Evolutionary conservation across 2,888 invertebrate species (phyloP).

Genomic region (Craniophora ligustri): DNA sequence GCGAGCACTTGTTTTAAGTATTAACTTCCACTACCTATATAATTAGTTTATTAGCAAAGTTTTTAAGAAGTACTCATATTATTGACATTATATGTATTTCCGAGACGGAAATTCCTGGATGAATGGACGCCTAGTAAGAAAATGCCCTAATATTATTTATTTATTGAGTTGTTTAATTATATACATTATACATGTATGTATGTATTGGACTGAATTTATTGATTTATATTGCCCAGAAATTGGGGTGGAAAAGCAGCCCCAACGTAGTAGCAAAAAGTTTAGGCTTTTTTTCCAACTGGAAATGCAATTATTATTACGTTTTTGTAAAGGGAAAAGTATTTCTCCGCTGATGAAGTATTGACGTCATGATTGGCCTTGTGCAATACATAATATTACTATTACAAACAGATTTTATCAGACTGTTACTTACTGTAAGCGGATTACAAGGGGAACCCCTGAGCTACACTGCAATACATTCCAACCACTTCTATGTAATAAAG

Average conservation of each 20-base stretch:
- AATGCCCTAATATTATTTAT: no score
- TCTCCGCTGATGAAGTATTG: neutral
- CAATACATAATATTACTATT: slow-evolving; percentile 25
- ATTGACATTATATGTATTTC: no score
- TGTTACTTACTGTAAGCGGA: slow-evolving; percentile 18
- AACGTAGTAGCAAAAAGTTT: no score
- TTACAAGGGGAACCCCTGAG: slow-evolving; percentile 43
- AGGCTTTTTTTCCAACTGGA: no score
- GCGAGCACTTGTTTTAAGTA: slow-evolving; percentile 23
- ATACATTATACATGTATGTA: no score
- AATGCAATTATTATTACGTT: neutral
- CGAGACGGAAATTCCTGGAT: no score
- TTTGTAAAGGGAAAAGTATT: neutral
- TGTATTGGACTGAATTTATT: no score
- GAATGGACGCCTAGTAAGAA: no score
- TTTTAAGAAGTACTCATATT: neutral
- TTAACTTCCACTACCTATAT: slow-evolving; percentile 24
- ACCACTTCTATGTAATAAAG: slow-evolving; percentile 3
- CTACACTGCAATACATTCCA: slow-evolving; percentile 13
- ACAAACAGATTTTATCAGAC: slow-evolving; percentile 43
- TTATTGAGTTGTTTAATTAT: no score
- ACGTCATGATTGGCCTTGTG: slow-evolving; percentile 31
- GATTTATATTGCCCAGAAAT: no score
- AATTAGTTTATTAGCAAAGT: slow-evolving; percentile 32
- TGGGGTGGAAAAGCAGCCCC: no score